Evolutionary conservation across 2,888 invertebrate species (phyloP), one percentile per base, ranked within the genome.

Genomic region (Chrysolina oricalcia): DNA sequence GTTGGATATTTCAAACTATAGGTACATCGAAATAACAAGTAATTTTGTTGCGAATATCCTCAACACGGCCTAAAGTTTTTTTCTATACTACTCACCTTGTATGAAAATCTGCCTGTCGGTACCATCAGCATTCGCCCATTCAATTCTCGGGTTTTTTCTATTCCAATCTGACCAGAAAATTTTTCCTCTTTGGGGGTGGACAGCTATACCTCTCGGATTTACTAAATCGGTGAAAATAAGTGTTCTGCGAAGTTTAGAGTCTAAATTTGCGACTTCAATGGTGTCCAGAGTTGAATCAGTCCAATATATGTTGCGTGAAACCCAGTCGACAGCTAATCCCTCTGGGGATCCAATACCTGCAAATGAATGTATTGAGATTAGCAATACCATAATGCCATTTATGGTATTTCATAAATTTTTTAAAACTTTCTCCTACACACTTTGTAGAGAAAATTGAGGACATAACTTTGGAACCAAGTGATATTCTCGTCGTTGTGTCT

Each of bases 81-180:
- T 21, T 92, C 72, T 15, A 95, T 21, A 11, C 11, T 46, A 23
- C 17, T 15, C 21, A 56, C 68, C 68, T 53, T 53, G 40, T 10
- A 50, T 86, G 85, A 96, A 93, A 56, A 94, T 89, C 72, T 92
- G 91, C 21, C 98, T 91, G 19, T 93, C 94, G 0, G 93, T 92
- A 9, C 99, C 99, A 88, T 99, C 99, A 91, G 98, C 93, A 87
- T 97, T 96, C 0, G 98, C 93, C 92, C 94, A 93, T 89, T 99
- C 99, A 81, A 99, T 96, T 90, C 97, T 97, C 0, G 99, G 98
- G 59, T 92, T 90, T 8, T 91, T 90, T 27, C 99, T 93, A 88
- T 97, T 94, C 99, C 99, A 99, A 88, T 99, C 99, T 0, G 97
- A 95, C 98, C 99, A 99, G 89, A 97, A 99, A 78, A 99, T 91